Percentiles rank a stretch among this genome's conserved stretches.
These are phyloP conservation scores for Dinomys branickii DNA, from an alignment of 2,113 vertebrate species.

Conservation along the genomic window DNA sequence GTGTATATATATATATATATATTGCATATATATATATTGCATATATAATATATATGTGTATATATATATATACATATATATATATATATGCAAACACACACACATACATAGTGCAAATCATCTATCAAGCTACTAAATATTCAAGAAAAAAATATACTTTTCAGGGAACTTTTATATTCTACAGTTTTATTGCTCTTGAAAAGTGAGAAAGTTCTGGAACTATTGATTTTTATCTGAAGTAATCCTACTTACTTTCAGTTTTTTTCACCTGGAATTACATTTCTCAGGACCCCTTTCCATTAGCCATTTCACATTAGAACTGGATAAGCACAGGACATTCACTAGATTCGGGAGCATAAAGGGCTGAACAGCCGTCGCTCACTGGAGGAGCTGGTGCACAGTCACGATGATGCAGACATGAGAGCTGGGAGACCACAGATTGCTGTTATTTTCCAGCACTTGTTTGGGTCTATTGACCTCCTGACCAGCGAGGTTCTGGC, in stretches of 20 bases:
- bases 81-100: background rate
- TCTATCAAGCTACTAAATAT: background rate
- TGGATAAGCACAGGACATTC: background rate
- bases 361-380: background rate
- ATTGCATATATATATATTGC: background rate
- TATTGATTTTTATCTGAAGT: background rate
- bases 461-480: background rate
- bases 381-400: background rate
- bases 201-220: background rate
- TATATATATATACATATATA: background rate
- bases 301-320: background rate
- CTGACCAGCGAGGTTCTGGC: background rate
- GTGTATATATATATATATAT: too few species aligned
- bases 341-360: background rate
- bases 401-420: background rate
- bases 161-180: background rate
- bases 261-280: background rate
- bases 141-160: background rate
- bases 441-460: background rate
- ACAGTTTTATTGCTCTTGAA: background rate
- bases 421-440: fast-evolving
- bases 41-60: background rate
- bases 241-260: background rate
- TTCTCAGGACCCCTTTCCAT: background rate
- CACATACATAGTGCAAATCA: too few species aligned